phyloP scores from a whole-genome alignment of 2,888 invertebrate genomes.

The Bugulina stolonifera region DNA sequence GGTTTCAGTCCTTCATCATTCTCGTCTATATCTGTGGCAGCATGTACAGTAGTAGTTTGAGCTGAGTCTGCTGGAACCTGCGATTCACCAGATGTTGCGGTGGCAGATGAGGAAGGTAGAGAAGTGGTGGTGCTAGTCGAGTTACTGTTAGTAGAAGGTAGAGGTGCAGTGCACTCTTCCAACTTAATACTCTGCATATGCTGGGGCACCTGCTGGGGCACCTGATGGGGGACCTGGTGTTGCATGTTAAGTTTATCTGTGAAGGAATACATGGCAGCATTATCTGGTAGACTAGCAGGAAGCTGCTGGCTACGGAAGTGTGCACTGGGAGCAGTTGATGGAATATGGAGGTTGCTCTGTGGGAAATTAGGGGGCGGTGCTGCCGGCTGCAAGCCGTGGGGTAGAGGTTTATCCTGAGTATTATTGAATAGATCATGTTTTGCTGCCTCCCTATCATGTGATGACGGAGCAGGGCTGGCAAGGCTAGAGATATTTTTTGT shows the following conservation, averaged over 20 bases:
- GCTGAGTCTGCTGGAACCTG: background rate
- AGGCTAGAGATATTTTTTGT: background rate
- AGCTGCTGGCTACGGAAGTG: background rate
- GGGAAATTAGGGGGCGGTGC: background rate
- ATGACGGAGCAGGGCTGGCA: background rate
- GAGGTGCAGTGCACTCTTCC: background rate
- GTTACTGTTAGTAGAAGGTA: background rate
- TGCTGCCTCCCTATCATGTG: background rate
- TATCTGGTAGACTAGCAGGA: background rate
- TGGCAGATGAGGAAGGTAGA: background rate
- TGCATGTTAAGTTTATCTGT: too few relatives aligned
- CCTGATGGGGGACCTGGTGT: too few relatives aligned
- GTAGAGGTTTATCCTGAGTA: background rate
- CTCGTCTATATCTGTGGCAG: conserved; percentile 30
- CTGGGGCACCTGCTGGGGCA: background rate
- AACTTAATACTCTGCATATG: background rate
- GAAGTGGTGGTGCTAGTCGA: background rate
- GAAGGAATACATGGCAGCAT: background rate
- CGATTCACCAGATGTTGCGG: background rate
- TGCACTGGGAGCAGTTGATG: background rate
- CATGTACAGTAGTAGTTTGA: background rate
- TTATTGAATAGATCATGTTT: conserved; percentile 20
- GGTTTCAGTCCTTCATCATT: conserved; percentile 5
- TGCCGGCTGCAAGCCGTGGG: background rate
- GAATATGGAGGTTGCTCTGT: background rate